A percentile compares a stretch with the other conserved stretches of the same genome.
Evolutionary conservation across 92 coral and sea anemone genomes (phyloP).

Genomic region (Phymanthus crucifer): DNA sequence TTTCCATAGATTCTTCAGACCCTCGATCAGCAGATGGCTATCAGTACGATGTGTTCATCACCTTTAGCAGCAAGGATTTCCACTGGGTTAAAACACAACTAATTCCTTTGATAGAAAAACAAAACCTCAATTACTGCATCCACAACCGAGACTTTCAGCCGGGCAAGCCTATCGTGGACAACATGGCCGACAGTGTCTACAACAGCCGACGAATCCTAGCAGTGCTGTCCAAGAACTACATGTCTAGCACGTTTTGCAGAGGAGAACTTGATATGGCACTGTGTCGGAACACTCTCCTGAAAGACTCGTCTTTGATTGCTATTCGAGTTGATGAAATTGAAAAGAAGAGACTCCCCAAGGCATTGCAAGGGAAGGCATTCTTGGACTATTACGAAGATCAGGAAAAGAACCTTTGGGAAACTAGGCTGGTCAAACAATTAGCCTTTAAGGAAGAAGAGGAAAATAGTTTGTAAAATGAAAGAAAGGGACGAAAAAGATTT

Average conservation of each 20-base stretch:
- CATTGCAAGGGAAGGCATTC: conserved; percentile 62
- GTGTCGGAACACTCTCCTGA: conserved; percentile 56
- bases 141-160: conserved; percentile 82
- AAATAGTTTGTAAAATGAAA: background rate
- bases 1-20: conserved; percentile 26
- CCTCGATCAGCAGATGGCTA: conserved; percentile 27
- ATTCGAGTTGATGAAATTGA: conserved; percentile 65
- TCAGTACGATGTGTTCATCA: conserved; percentile 70
- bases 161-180: conserved; percentile 76
- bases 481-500: background rate
- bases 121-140: conserved; percentile 71
- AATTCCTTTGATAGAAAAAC: conserved; percentile 64
- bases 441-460: conserved; percentile 14
- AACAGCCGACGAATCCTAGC: conserved; percentile 74
- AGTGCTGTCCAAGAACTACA: conserved; percentile 65
- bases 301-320: conserved; percentile 67
- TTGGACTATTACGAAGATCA: conserved; percentile 53
- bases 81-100: conserved; percentile 71
- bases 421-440: conserved; percentile 58
- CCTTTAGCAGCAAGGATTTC: conserved; percentile 70
- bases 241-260: conserved; percentile 73
- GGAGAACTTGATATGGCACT: conserved; percentile 75
- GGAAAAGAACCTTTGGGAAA: conserved; percentile 61
- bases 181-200: conserved; percentile 85
- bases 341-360: conserved; percentile 61